Base-by-base conservation (phyloP, 92 coral and sea anemone species). In the Actinernus sp. region DNA sequence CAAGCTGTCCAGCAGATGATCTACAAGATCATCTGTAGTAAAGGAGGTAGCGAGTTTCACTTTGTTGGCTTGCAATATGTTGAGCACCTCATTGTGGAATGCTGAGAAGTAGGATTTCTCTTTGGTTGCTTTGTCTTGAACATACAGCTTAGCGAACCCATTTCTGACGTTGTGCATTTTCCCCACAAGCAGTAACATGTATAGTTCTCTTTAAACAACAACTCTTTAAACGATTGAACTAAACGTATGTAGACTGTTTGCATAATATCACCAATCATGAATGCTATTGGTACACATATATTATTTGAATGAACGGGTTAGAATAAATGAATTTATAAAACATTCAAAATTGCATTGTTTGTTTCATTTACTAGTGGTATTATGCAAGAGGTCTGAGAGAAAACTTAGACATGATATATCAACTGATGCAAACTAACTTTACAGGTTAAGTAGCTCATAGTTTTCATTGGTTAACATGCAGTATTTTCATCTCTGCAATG, bases 131-230 rank as follows among this genome's bases (percentile, higher is more conserved):
- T 30, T 55, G 55, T 71, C 64, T 40, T 71, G 49, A 34, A 65
- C 73, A 54, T 50, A 80, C 29, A 80, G 38, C 67, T 55, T 54
- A 22, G 65, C 81, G 70, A 21, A 79, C 86, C n/a, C 79, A 70
- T 36, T 79, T 78, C 58, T 79, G 69, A 71, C 26, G 37, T 37
- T 81, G 67, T 45, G 60, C 63, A 29, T 57, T 73, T 71, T 54
- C 65, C 28, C 63, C 60, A 36, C 82, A 73, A 34, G 76, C 63
- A 64, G 58, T 73, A n/a, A 60, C 88, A 82, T 39, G 69, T 30
- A 55, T 31, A 64, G 52, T 73, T 55, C 16, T 39, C 58, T 33
- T 52, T n/a, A n/a, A n/a, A n/a, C n/a, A n/a, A n/a, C n/a, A n/a
- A n/a, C n/a, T n/a, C n/a, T n/a, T n/a, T n/a, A n/a, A n/a, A n/a